Evolutionary conservation across 2,888 invertebrate species (phyloP).

Genomic region (Ornithoptera alexandrae): DNA sequence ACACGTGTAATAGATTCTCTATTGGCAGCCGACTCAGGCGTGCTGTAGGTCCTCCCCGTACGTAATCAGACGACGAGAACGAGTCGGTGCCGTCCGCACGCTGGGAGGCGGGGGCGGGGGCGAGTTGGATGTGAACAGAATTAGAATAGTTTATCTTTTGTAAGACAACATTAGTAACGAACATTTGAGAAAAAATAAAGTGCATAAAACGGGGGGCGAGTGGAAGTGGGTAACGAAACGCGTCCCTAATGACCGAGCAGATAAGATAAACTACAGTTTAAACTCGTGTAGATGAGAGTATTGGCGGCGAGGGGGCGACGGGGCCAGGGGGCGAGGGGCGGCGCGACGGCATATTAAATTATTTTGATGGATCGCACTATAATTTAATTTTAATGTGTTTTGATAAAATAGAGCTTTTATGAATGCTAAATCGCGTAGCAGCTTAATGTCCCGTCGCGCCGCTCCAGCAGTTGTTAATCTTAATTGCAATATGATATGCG

Average conservation of each 20-base stretch:
- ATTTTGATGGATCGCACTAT: conserved; percentile 72
- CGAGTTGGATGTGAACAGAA: too few relatives aligned
- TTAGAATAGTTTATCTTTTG: too few relatives aligned
- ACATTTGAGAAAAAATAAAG: too few relatives aligned
- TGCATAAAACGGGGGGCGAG: conserved; percentile 25
- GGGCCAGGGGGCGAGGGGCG: conserved; percentile 4
- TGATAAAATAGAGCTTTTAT: conserved; percentile 65
- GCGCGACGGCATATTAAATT: conserved; percentile 66
- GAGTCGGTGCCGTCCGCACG: too few relatives aligned
- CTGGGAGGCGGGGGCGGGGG: too few relatives aligned
- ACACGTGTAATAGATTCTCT: too few relatives aligned
- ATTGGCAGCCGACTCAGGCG: too few relatives aligned
- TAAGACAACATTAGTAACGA: too few relatives aligned
- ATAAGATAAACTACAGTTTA: conserved; percentile 68
- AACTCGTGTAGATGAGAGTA: conserved; percentile 60
- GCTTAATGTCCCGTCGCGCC: conserved; percentile 36
- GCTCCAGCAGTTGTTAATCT: conserved; percentile 32
- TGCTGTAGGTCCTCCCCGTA: too few relatives aligned
- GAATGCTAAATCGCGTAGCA: conserved; percentile 49
- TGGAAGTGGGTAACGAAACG: conserved; percentile 27
- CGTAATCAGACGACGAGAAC: too few relatives aligned
- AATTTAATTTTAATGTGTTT: conserved; percentile 77
- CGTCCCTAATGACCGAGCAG: conserved; percentile 57
- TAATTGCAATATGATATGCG: conserved; percentile 41
- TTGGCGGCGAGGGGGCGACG: conserved; percentile 38